Percentiles rank a stretch among this genome's conserved stretches.
Conservation (phyloP, 2,113 vertebrate genomes). For the Upupa epops region DNA sequence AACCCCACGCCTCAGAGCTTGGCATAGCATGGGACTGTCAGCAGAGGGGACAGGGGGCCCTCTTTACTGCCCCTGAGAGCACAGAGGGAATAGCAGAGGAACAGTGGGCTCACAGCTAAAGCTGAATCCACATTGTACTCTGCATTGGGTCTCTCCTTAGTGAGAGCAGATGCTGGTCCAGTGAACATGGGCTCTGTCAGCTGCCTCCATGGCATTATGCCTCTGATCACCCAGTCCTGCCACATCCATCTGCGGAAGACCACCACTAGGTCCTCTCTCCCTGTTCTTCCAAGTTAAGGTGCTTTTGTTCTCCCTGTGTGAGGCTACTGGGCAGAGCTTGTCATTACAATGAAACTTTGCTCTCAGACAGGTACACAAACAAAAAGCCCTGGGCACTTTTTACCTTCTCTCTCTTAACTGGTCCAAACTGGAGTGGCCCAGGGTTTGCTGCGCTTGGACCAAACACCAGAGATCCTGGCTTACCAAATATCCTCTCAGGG, state of each 20-base stretch:
- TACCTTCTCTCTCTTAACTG: not conserved
- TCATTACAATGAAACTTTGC: not conserved
- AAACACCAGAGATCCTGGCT: not conserved
- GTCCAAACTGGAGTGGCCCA: not conserved
- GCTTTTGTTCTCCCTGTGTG: too few relatives aligned
- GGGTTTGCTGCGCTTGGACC: not conserved
- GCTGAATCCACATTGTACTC: not conserved
- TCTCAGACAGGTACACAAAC: not conserved
- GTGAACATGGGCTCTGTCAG: rapidly evolving
- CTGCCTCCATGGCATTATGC: not conserved
- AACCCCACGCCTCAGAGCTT: rapidly evolving
- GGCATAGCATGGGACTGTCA: rapidly evolving
- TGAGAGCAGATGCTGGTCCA: rapidly evolving
- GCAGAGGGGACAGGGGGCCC: not conserved
- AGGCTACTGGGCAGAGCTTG: rapidly evolving
- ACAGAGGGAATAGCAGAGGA: not conserved
- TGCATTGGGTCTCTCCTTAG: not conserved
- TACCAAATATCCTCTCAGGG: not conserved
- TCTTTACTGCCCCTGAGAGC: rapidly evolving
- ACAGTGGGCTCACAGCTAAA: rapidly evolving
- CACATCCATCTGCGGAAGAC: not conserved
- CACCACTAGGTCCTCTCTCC: not conserved
- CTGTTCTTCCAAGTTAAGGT: not conserved
- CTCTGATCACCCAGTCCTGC: not conserved
- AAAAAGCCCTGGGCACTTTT: not conserved